Conservation (phyloP, 2,888 invertebrate species). For the Monochamus alternatus region DNA sequence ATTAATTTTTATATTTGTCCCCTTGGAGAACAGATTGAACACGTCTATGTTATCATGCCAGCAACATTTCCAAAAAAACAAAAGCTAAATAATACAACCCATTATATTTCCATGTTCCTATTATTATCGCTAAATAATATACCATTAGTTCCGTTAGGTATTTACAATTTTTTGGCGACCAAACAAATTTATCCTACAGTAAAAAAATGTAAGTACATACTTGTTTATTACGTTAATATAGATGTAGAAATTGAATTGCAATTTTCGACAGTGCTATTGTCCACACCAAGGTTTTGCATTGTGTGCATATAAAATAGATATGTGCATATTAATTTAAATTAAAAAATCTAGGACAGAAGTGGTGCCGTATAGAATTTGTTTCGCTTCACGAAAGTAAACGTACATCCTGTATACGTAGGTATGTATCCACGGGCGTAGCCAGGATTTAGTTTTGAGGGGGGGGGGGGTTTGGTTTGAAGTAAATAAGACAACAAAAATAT, state of each 20-base stretch:
- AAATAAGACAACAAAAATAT: too few relatives aligned
- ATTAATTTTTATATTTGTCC: too few relatives aligned
- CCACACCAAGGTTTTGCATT: not conserved
- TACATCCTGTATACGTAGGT: too few relatives aligned
- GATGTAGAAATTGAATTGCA: constrained; percentile 3
- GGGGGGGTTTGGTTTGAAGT: too few relatives aligned
- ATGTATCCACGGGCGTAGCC: too few relatives aligned
- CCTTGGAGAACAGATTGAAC: too few relatives aligned
- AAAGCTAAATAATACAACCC: too few relatives aligned
- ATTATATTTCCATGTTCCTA: not conserved
- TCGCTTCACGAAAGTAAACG: too few relatives aligned
- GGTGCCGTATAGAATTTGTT: too few relatives aligned
- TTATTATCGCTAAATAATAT: not conserved
- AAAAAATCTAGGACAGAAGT: not conserved
- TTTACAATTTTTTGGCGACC: not conserved
- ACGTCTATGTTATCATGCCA: too few relatives aligned
- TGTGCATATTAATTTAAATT: not conserved
- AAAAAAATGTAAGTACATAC: not conserved
- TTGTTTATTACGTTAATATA: not conserved
- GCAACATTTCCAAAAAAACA: too few relatives aligned
- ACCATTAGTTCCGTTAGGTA: not conserved
- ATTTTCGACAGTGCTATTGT: not conserved
- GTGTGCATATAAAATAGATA: not conserved
- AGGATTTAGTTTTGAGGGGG: too few relatives aligned
- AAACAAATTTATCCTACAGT: not conserved